Evolutionary conservation across 2,113 vertebrate genomes (phyloP), one percentile per base, ranked within the genome.

Genomic region (Bufo gargarizans): DNA sequence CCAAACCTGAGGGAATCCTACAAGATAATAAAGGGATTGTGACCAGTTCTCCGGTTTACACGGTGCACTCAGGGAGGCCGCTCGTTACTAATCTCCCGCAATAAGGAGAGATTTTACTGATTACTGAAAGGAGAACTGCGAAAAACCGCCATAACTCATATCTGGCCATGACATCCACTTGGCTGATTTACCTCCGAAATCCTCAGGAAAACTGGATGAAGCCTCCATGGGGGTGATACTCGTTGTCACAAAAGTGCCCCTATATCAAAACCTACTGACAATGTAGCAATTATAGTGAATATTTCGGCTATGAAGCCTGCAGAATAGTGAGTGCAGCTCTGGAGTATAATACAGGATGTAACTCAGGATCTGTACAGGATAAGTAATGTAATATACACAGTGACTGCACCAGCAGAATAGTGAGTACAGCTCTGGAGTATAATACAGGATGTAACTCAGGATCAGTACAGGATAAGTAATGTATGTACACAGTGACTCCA

Each of bases 31-130:
- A 47, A 82, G 59, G 45, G 22, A 47, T 86, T 17, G 20, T 69
- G 49, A 14, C 4, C 50, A 12, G 6, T 19, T 55, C 43, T 61
- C 56, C 55, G 71, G 81, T 72, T 87, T 71, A 71, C 81, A 87
- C 47, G 16, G 81, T 45, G 65, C 86, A 19, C 13, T 20, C 63
- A 59, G 14, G 33, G 55, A 72, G 47, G 45, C 45, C 45, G 81
- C 59, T 72, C 13, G 20, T n/a, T 50, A 19, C 63, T 81, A 80
- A 71, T 81, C 86, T 72, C 47, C 33, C 22, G 11, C 78, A 43
- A 81, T 72, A 72, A 72, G 59, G 33, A 67, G 50, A 65, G 65
- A 72, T 81, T 87, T 81, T 45, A 19, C 77, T n/a, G 63, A 50
- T 87, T 82, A 83, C 22, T 13, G 61, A n/a, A 8, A 69, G 67